Evolutionary conservation across 2,797 vertebrate species (phyloP).

Genomic region (Cygnus olor): DNA sequence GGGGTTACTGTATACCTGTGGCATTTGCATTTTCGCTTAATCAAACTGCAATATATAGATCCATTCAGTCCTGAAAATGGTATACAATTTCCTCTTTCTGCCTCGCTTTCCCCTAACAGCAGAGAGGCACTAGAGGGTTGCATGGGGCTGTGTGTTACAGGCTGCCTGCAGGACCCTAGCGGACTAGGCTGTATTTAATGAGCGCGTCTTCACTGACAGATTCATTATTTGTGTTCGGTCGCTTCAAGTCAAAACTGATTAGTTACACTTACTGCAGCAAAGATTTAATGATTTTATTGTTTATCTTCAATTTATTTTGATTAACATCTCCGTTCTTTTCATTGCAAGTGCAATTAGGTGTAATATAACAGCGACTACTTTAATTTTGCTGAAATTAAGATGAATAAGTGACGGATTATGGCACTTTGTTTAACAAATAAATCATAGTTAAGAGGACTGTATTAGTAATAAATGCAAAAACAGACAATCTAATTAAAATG

Average conservation of each 20-base stretch:
- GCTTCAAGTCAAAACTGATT: constrained; percentile 88
- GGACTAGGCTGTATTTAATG: constrained; percentile 81
- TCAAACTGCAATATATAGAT: background rate
- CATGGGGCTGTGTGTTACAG: constrained; percentile 13
- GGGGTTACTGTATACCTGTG: background rate
- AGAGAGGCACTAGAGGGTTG: constrained; percentile 4
- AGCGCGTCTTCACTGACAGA: constrained; percentile 83
- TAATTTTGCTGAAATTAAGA: constrained; percentile 87
- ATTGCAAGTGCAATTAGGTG: constrained; percentile 86
- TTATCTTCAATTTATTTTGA: constrained; percentile 91
- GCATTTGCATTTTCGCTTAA: background rate
- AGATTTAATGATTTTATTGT: constrained; percentile 91
- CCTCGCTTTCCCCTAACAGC: background rate
- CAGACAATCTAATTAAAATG: constrained; percentile 81
- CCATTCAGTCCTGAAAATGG: background rate
- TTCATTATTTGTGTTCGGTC: constrained; percentile 86
- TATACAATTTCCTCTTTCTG: background rate
- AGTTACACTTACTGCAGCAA: constrained; percentile 86
- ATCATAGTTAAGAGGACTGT: constrained; percentile 86
- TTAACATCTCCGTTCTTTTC: constrained; percentile 88
- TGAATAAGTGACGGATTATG: constrained; percentile 86
- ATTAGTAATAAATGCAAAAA: constrained; percentile 84
- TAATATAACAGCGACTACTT: constrained; percentile 83
- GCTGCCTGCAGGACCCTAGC: constrained; percentile 74
- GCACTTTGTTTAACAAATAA: constrained; percentile 87